Evolutionary conservation across 2,888 invertebrate genomes (phyloP).

Genomic region (Zaprionus obscuricornis): DNA sequence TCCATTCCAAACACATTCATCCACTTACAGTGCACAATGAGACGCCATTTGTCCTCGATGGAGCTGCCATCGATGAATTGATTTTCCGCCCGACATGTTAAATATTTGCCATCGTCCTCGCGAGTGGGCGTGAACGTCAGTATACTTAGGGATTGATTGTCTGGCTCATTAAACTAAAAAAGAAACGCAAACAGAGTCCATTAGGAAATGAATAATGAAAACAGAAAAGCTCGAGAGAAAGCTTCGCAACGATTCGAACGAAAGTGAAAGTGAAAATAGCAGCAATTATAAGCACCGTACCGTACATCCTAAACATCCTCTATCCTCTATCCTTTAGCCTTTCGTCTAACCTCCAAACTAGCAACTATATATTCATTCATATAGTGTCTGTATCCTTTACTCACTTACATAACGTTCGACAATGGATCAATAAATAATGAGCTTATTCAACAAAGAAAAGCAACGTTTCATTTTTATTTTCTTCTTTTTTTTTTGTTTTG

Average conservation of each 20-base stretch:
- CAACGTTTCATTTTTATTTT: background rate
- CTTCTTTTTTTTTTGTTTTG: too few relatives aligned
- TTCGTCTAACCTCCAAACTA: conserved; percentile 6
- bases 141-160: conserved; percentile 93
- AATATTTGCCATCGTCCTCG: conserved; percentile 94
- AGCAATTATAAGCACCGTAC: conserved; percentile 63
- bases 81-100: conserved; percentile 95
- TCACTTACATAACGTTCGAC: conserved; percentile 7
- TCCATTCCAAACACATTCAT: background rate
- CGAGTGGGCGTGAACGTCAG: conserved; percentile 92
- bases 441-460: conserved; percentile 21
- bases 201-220: conserved; percentile 79
- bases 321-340: too few relatives aligned
- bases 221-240: conserved; percentile 39
- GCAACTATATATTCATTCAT: too few relatives aligned
- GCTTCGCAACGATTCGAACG: too few relatives aligned
- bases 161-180: conserved; percentile 90
- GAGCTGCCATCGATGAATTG: conserved; percentile 92
- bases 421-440: conserved; percentile 47
- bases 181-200: conserved; percentile 71
- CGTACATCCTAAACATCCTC: too few relatives aligned
- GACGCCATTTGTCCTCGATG: conserved; percentile 93
- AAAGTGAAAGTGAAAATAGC: conserved; percentile 59
- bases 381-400: too few relatives aligned
- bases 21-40: conserved; percentile 94